These are phyloP conservation scores for Phenganax marumi DNA, from an alignment of 92 coral and sea anemone genomes.

Conservation along the genomic window DNA sequence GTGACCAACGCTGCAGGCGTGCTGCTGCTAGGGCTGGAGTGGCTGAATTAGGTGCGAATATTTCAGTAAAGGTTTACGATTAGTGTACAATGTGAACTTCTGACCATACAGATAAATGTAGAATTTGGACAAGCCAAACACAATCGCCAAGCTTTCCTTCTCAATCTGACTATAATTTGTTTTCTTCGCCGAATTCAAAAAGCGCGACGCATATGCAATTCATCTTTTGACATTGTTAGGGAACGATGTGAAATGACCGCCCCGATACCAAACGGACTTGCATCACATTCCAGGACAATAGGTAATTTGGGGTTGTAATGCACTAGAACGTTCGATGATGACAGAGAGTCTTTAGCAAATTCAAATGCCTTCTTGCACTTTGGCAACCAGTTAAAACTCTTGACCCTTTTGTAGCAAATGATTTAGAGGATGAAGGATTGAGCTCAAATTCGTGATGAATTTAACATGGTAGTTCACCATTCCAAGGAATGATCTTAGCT, in stretches of 20 bases:
- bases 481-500: not conserved
- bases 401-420: constrained; percentile 10
- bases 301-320: constrained; percentile 57
- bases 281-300: constrained; percentile 53
- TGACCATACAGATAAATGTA: constrained; percentile 51
- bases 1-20: no score
- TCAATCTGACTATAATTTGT: no score
- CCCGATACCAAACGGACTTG: constrained; percentile 54
- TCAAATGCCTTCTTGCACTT: constrained; percentile 42
- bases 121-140: no score
- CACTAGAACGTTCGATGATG: constrained; percentile 46
- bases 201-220: constrained; percentile 47
- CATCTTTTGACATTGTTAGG: constrained; percentile 33
- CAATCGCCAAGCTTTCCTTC: no score
- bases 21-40: constrained; percentile 38
- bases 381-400: constrained; percentile 42
- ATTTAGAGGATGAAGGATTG: not conserved
- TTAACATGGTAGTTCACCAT: no score
- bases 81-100: constrained; percentile 50
- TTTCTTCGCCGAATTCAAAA: constrained; percentile 39
- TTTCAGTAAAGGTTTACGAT: constrained; percentile 48
- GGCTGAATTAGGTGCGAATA: constrained; percentile 56
- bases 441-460: not conserved
- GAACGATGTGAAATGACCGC: constrained; percentile 52
- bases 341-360: constrained; percentile 46